Evolutionary conservation across 2,113 vertebrate species (phyloP).

Genomic region (Willisornis vidua): DNA sequence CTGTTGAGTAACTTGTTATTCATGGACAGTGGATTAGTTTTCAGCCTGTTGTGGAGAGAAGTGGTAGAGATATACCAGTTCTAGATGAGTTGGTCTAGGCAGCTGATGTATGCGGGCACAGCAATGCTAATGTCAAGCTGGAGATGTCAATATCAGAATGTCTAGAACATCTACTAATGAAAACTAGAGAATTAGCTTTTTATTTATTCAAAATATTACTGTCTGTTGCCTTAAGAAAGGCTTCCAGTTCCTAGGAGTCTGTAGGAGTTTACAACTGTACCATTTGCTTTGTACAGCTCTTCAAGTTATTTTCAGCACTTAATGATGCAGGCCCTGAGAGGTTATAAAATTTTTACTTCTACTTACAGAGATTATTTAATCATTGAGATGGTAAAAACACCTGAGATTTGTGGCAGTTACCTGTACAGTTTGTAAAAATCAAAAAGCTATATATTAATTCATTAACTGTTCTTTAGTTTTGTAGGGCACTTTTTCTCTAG

Average conservation of each 20-base stretch:
- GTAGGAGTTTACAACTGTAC: slow-evolving; percentile 36
- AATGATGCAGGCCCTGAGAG: slow-evolving; percentile 48
- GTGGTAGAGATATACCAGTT: neutral
- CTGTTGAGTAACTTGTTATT: slow-evolving; percentile 48
- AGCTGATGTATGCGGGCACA: neutral
- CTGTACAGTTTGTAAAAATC: slow-evolving; percentile 27
- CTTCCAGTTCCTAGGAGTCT: neutral
- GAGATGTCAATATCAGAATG: neutral
- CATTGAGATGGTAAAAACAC: neutral
- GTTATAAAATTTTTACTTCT: slow-evolving; percentile 53
- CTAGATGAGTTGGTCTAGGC: neutral
- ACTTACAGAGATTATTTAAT: slow-evolving; percentile 53
- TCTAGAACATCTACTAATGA: neutral
- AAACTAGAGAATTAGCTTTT: neutral
- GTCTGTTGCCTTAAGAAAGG: neutral
- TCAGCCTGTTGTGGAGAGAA: neutral
- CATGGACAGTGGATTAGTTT: neutral
- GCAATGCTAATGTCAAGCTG: neutral
- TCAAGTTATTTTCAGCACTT: slow-evolving; percentile 51
- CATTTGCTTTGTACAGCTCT: slow-evolving; percentile 34
- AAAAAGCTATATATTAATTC: neutral
- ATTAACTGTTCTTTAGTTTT: neutral
- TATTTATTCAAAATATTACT: neutral
- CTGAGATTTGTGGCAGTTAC: slow-evolving; percentile 20
- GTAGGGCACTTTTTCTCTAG: neutral